Evolutionary conservation across 2,797 vertebrate species (phyloP).

Genomic region (Hoplostethus atlanticus): DNA sequence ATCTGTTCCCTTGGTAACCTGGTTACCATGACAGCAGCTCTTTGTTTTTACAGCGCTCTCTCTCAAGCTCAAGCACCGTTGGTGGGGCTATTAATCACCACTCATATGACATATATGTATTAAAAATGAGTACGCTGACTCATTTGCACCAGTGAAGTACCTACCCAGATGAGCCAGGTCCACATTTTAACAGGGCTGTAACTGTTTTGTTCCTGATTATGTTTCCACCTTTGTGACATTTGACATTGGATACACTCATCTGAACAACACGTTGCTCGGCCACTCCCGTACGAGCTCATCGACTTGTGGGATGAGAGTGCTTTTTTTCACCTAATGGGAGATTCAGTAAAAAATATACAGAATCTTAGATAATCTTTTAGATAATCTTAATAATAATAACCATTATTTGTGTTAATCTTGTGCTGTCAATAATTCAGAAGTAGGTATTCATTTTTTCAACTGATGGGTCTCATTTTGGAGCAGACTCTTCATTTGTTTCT

Average conservation of each 20-base stretch:
- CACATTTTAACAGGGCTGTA: conserved; percentile 14
- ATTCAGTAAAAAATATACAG: no score
- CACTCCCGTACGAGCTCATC: conserved; percentile 42
- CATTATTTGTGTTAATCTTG: no score
- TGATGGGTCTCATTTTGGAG: no score
- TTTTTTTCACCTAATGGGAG: no score
- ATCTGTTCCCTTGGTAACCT: conserved; percentile 72
- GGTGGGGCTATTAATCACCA: conserved; percentile 55
- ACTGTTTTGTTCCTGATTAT: conserved; percentile 26
- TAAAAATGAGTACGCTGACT: conserved; percentile 56
- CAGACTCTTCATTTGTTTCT: no score
- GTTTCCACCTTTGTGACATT: conserved; percentile 47
- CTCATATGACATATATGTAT: conserved; percentile 53
- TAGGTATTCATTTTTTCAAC: no score
- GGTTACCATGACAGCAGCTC: conserved; percentile 62
- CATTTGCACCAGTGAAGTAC: conserved; percentile 49
- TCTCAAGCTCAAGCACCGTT: conserved; percentile 31
- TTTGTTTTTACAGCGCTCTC: conserved; percentile 57
- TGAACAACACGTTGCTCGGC: neutral
- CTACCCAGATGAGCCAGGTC: conserved; percentile 21
- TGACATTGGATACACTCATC: conserved; percentile 27
- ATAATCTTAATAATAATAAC: no score
- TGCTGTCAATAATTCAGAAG: no score
- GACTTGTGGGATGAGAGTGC: conserved; percentile 14
- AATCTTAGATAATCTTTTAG: no score